phyloP scores from a whole-genome alignment of 2,888 invertebrate species.

The Apantesis nais region DNA sequence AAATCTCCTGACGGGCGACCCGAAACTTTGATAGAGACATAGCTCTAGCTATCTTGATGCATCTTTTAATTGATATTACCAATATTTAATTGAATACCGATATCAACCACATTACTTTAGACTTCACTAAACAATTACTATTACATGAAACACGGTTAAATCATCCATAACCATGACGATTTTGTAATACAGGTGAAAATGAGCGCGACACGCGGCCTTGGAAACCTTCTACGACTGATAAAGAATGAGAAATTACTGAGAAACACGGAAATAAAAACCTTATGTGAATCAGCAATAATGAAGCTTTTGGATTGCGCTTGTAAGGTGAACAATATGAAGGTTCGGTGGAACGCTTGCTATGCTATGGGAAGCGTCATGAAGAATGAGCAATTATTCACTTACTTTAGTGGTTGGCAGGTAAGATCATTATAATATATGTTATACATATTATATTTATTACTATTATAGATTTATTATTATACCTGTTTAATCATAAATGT shows the following conservation, averaged over 20 bases:
- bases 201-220: constrained; percentile 93
- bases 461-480: too few relatives aligned
- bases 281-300: constrained; percentile 86
- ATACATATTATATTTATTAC: too few relatives aligned
- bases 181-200: constrained; percentile 81
- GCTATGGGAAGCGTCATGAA: constrained; percentile 93
- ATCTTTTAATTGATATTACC: too few relatives aligned
- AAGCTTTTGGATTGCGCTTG: constrained; percentile 89
- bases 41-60: too few relatives aligned
- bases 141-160: neutral
- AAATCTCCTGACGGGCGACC: too few relatives aligned
- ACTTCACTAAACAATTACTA: neutral
- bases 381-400: constrained; percentile 81
- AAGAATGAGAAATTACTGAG: constrained; percentile 77
- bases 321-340: constrained; percentile 92
- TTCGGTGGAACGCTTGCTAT: constrained; percentile 96
- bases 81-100: neutral
- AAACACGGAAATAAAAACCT: constrained; percentile 78
- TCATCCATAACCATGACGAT: constrained; percentile 2
- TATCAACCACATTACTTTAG: neutral
- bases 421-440: too few relatives aligned
- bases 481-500: too few relatives aligned
- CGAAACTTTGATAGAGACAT: too few relatives aligned
- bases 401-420: constrained; percentile 85
- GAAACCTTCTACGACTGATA: constrained; percentile 90